Percentiles rank a stretch among this genome's conserved stretches.
These are phyloP conservation scores for Rhinolophus sinicus DNA, from an alignment of 2,113 vertebrate genomes.

Conservation along the genomic window DNA sequence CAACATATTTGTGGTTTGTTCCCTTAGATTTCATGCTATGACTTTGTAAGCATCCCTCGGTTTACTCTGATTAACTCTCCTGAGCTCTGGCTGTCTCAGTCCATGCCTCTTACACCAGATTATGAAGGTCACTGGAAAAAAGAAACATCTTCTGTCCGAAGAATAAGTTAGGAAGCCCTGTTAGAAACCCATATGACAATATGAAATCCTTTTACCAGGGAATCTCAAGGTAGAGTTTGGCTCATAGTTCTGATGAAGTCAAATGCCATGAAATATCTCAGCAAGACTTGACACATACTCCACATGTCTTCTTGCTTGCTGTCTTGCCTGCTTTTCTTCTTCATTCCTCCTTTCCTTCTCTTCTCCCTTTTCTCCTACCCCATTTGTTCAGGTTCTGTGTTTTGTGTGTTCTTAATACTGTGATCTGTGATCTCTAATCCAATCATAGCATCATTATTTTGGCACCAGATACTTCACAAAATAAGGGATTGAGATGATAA, in stretches of 20 bases:
- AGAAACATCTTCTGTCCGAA: background rate
- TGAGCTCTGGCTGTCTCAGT: background rate
- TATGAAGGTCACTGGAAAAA: constrained; percentile 13
- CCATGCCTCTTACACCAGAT: background rate
- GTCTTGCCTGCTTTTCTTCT: background rate
- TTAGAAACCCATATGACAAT: background rate
- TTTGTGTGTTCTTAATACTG: background rate
- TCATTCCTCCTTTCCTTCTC: background rate
- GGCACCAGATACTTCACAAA: background rate
- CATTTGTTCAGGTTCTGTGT: background rate
- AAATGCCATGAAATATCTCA: constrained; percentile 10
- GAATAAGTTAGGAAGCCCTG: background rate
- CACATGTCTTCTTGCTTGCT: background rate
- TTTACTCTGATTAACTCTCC: background rate
- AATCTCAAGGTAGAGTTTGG: background rate
- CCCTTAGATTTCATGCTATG: background rate
- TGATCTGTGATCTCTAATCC: background rate
- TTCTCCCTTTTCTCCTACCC: background rate
- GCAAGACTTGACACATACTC: background rate
- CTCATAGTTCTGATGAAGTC: constrained; percentile 37
- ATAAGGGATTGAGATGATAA: background rate
- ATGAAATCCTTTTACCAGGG: constrained; percentile 41
- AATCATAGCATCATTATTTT: constrained; percentile 7
- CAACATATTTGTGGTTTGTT: background rate
- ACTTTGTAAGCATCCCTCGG: background rate